Conservation (phyloP, 2,797 vertebrate genomes). For the Eptatretus atami region DNA sequence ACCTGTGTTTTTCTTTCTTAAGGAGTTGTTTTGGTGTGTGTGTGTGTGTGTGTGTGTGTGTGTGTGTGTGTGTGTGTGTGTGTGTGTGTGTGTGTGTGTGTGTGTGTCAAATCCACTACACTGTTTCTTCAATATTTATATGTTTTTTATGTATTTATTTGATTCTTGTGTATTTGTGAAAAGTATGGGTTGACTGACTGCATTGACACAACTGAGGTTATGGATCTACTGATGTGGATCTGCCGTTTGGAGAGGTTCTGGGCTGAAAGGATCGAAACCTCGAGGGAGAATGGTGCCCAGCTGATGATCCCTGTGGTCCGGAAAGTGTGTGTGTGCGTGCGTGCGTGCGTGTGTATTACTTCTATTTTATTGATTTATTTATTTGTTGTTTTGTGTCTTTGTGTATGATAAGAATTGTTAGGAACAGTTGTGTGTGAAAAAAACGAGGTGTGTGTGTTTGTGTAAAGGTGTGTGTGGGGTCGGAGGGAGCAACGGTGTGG, state of each 20-base stretch:
- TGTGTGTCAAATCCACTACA: conserved; percentile 7
- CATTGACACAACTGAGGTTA: too few relatives aligned
- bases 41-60: conserved; percentile 9
- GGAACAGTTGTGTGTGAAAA: too few relatives aligned
- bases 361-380: neutral
- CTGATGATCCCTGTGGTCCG: conserved; percentile 9
- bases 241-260: too few relatives aligned
- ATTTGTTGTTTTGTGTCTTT: too few relatives aligned
- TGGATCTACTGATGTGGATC: too few relatives aligned
- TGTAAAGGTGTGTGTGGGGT: neutral
- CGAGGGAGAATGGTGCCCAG: too few relatives aligned
- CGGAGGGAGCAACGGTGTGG: neutral
- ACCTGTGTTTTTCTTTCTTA: conserved; percentile 9
- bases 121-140: too few relatives aligned
- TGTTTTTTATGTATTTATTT: too few relatives aligned
- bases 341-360: neutral
- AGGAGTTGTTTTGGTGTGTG: conserved; percentile 5
- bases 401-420: too few relatives aligned
- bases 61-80: conserved; percentile 8
- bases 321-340: neutral
- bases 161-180: too few relatives aligned
- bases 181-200: too few relatives aligned
- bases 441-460: neutral
- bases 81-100: conserved; percentile 9
- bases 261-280: too few relatives aligned